Evolutionary conservation across 1,140 invertebrate genomes (phyloP), one percentile per base, ranked within the genome.

Genomic region (Gerris buenoi): DNA sequence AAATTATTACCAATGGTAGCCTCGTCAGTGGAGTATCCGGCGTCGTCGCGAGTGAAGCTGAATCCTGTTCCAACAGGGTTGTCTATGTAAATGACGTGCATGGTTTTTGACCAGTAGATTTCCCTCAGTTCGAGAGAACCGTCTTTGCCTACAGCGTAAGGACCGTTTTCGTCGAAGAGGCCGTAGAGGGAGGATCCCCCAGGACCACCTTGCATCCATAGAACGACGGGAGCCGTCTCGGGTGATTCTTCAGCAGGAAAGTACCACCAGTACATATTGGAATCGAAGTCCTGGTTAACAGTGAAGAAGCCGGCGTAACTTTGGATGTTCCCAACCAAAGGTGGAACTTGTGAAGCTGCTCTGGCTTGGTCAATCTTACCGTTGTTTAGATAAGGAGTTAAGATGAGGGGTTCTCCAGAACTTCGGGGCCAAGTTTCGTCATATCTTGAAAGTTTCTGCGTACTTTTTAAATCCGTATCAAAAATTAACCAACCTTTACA

Each of bases 151-250:
- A n/a, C n/a, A n/a, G n/a, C n/a, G n/a, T 33, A 26, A 86, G 88
- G 70, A n/a, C 72, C 70, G 18, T 88, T 81, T 77, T 89, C 88
- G 1, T 80, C 79, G 75, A 90, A 90, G 5, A 90, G 75, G 0
- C 86, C 88, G 72, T 86, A 87, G 15, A 90, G 72, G 0, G 87
- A 88, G 2, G 81, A 78, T n/a, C n/a, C n/a, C 0, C 81, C 79
- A 1, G 10, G 46, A n/a, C n/a, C 10, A 14, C 63, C 63, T 13
- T 14, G 13, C 5, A 29, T 14, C 25, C 25, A 27, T 27, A 26
- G 28, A 29, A 64, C 13, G 5, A 64, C 10, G 5, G 25, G 63
- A 5, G 18, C 28, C 5, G 10, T 15, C 5, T 23, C 27, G 25
- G 18, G 5, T 5, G 5, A 14, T 64, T 27, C 23, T 23, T 29